Conservation (phyloP, 2,113 vertebrate genomes). For the Aegotheles bennettii region DNA sequence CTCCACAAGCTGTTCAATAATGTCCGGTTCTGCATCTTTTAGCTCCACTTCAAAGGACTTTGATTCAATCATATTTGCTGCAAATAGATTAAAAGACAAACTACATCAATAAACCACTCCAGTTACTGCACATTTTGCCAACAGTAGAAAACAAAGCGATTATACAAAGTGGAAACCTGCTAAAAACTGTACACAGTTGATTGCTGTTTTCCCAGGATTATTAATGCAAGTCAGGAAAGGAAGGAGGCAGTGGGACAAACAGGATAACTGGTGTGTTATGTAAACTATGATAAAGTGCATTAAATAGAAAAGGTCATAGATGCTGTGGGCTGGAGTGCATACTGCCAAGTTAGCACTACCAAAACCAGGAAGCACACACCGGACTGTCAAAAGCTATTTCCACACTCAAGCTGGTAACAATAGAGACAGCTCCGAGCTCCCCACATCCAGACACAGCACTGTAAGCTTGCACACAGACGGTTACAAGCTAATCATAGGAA, state of each 20-base stretch:
- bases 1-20: conserved; percentile 93
- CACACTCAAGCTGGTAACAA: background rate
- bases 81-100: conserved; percentile 31
- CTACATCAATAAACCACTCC: background rate
- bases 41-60: conserved; percentile 95
- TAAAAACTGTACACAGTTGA: background rate
- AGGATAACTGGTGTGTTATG: background rate
- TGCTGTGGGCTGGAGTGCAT: background rate
- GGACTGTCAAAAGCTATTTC: background rate
- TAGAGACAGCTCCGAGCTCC: background rate
- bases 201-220: background rate
- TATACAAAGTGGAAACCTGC: background rate
- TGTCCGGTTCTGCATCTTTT: conserved; percentile 93
- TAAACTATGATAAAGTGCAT: background rate
- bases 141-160: background rate
- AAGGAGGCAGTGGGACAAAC: background rate
- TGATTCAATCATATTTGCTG: conserved; percentile 97
- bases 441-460: background rate
- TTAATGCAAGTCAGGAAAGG: background rate
- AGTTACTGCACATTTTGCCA: background rate
- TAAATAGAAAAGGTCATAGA: background rate
- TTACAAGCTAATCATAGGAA: background rate
- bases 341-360: background rate
- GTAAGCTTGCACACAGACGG: background rate
- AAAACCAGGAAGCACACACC: background rate